Evolutionary conservation across 2,113 vertebrate species (phyloP).

Genomic region (Arenaria interpres): DNA sequence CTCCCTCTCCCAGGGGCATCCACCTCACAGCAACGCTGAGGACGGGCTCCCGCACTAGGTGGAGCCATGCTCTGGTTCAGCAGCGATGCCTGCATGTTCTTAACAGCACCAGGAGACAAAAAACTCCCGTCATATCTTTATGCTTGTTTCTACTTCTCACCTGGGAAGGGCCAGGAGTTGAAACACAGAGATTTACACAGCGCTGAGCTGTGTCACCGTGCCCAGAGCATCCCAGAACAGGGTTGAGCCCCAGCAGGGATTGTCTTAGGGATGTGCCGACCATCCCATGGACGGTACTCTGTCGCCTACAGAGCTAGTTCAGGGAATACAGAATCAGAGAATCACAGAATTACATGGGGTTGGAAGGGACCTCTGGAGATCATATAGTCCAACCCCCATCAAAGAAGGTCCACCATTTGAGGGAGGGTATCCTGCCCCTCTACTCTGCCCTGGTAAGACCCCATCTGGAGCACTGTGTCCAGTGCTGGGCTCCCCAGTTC

Average conservation of each 20-base stretch:
- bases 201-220: fast-evolving
- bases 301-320: not conserved
- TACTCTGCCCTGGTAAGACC: no score
- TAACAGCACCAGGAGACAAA: not conserved
- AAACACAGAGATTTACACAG: not conserved
- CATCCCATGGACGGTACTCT: fast-evolving
- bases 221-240: not conserved
- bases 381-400: no score
- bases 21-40: not conserved
- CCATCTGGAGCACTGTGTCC: no score
- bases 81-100: not conserved
- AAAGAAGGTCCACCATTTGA: no score
- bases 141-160: not conserved
- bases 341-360: no score
- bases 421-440: no score
- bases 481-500: no score
- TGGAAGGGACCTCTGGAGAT: no score
- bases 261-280: not conserved
- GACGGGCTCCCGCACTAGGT: not conserved
- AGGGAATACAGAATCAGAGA: not conserved
- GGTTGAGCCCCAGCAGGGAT: not conserved
- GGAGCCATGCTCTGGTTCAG: not conserved
- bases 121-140: not conserved
- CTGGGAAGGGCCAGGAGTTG: not conserved
- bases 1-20: not conserved